Evolutionary conservation across 2,888 invertebrate genomes (phyloP).

Genomic region (Cosmia pyralina): DNA sequence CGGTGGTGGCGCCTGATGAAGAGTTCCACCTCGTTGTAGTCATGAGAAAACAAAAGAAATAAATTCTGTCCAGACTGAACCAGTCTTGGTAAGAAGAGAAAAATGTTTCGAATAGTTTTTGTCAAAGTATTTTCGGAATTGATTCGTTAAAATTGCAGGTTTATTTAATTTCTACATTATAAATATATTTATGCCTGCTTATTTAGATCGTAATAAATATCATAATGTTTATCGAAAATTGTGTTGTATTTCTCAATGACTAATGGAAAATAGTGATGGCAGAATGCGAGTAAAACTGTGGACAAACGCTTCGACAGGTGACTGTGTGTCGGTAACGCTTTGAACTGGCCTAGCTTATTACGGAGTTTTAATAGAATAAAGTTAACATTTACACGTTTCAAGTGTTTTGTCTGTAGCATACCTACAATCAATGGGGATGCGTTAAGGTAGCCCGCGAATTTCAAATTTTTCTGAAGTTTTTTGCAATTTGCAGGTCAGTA

Average conservation of each 20-base stretch:
- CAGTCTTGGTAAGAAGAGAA: not conserved
- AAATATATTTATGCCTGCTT: not conserved
- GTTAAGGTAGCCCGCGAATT: too few species aligned
- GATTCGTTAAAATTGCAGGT: not conserved
- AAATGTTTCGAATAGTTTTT: not conserved
- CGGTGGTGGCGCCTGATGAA: slow-evolving; percentile 84
- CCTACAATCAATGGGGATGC: too few species aligned
- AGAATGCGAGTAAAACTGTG: not conserved
- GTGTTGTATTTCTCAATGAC: not conserved
- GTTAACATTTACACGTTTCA: not conserved
- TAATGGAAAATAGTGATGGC: not conserved
- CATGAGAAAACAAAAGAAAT: slow-evolving; percentile 74
- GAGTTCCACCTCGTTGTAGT: slow-evolving; percentile 87
- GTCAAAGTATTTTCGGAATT: not conserved
- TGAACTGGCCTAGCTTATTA: not conserved
- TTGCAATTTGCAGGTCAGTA: too few species aligned
- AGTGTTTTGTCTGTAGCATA: not conserved
- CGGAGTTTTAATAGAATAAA: not conserved
- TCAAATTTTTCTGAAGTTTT: too few species aligned
- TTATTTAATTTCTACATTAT: not conserved
- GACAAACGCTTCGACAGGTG: too few species aligned
- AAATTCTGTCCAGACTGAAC: not conserved
- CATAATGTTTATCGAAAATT: not conserved
- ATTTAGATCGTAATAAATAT: slow-evolving; percentile 6
- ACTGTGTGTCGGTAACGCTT: too few species aligned